A percentile compares a stretch with the other conserved stretches of the same genome.
Evolutionary conservation across 2,113 vertebrate species (phyloP).

Genomic region (Procapra przewalskii): DNA sequence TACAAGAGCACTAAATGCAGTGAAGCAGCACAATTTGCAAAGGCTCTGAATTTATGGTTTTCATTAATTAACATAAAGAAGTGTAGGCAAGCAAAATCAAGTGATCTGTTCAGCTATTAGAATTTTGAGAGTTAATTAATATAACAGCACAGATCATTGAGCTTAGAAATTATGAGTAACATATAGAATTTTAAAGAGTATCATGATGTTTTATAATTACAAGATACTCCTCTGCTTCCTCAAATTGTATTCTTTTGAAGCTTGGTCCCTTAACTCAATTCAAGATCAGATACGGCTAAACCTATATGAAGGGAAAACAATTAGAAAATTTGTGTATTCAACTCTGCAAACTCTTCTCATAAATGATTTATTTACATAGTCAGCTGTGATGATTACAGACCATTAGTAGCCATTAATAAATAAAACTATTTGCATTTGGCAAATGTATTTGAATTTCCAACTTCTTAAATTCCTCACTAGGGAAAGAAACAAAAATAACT

Average conservation of each 20-base stretch:
- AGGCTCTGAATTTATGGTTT: constrained; percentile 74
- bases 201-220: constrained; percentile 64
- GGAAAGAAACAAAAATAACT: not conserved
- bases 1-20: constrained; percentile 71
- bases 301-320: constrained; percentile 25
- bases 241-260: constrained; percentile 46
- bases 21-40: constrained; percentile 69
- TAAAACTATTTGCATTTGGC: constrained; percentile 61
- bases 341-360: constrained; percentile 48
- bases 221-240: constrained; percentile 29
- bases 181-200: constrained; percentile 75
- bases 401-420: constrained; percentile 62
- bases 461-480: not conserved
- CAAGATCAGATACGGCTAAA: constrained; percentile 51
- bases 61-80: constrained; percentile 78
- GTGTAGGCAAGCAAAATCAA: constrained; percentile 74
- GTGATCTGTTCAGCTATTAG: constrained; percentile 74
- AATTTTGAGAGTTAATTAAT: constrained; percentile 78
- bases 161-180: constrained; percentile 75
- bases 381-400: constrained; percentile 53
- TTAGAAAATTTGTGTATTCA: constrained; percentile 42
- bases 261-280: constrained; percentile 31
- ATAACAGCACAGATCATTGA: constrained; percentile 75
- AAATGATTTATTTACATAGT: constrained; percentile 67
- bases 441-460: constrained; percentile 31